phyloP scores from a whole-genome alignment of 35 echinoderm and acorn worm genomes.

The Lytechinus variegatus region DNA sequence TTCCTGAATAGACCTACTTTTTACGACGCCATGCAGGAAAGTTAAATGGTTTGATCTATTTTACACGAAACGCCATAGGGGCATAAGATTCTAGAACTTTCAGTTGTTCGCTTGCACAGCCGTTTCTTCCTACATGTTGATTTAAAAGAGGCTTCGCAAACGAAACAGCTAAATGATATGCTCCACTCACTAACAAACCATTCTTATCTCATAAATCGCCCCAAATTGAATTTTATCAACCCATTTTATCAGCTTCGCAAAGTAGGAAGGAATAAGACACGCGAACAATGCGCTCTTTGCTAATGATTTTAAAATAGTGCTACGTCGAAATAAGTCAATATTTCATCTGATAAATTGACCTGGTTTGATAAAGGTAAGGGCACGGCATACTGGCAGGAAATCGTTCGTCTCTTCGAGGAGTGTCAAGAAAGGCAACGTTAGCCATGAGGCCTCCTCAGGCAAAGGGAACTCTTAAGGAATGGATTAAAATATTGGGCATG shows the following conservation, averaged over 20 bases:
- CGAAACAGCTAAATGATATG: background rate
- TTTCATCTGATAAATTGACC: slow-evolving; percentile 13
- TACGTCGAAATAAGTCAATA: background rate
- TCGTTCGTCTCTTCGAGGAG: background rate
- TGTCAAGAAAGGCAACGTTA: background rate
- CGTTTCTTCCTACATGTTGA: background rate
- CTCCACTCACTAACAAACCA: background rate
- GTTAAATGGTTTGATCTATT: background rate
- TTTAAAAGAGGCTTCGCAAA: background rate
- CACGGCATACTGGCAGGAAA: background rate
- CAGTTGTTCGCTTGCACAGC: background rate
- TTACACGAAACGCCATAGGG: background rate
- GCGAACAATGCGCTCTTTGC: background rate
- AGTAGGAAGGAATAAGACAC: background rate
- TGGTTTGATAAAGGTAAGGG: background rate
- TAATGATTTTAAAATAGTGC: slow-evolving; percentile 15
- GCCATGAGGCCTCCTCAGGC: no score
- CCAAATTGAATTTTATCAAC: slow-evolving; percentile 13
- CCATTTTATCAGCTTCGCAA: background rate
- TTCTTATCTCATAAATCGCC: background rate
- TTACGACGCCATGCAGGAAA: background rate
- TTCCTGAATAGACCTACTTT: background rate
- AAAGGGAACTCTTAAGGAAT: no score
- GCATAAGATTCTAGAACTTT: background rate
- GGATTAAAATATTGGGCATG: no score